A percentile compares a stretch with the other conserved stretches of the same genome.
Evolutionary conservation across 2,113 vertebrate species (phyloP).

Genomic region (Chroicocephalus ridibundus): DNA sequence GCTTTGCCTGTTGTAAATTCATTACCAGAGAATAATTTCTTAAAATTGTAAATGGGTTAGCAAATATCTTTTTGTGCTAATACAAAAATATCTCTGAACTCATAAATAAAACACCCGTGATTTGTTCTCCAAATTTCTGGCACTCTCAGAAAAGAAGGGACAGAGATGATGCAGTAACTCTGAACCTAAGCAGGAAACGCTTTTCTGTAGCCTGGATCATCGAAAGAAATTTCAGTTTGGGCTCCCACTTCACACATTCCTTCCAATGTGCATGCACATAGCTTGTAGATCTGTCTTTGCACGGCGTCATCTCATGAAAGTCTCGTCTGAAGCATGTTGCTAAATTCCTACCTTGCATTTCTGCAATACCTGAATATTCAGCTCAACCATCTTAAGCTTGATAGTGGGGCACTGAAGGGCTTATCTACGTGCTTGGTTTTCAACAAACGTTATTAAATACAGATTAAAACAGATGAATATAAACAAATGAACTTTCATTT

Average conservation of each 20-base stretch:
- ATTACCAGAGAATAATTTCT: background rate
- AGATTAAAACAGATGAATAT: background rate
- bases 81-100: background rate
- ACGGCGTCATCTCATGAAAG: background rate
- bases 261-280: background rate
- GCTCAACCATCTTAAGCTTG: background rate
- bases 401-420: background rate
- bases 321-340: background rate
- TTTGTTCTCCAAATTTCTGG: background rate
- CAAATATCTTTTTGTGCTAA: background rate
- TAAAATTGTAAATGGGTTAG: background rate
- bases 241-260: background rate
- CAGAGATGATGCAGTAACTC: background rate
- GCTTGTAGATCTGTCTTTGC: background rate
- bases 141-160: background rate
- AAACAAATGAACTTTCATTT: background rate
- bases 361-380: background rate
- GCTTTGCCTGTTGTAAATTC: background rate
- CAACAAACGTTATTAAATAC: background rate
- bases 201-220: background rate
- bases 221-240: background rate
- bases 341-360: background rate
- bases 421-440: background rate
- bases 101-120: background rate
- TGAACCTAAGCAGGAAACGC: background rate